phyloP scores from a whole-genome alignment of 2,888 invertebrate species.

The Erebia aethiops region DNA sequence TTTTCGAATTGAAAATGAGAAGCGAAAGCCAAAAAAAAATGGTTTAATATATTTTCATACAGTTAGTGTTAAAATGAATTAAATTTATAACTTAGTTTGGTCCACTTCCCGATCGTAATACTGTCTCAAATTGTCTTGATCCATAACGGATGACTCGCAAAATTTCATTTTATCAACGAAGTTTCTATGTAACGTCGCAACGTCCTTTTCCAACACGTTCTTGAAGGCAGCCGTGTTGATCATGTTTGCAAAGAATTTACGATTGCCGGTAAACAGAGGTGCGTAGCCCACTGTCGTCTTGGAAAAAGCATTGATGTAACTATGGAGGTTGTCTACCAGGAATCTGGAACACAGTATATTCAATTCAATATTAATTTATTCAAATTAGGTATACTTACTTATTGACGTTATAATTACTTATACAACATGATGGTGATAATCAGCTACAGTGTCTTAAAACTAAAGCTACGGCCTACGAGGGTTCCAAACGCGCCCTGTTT shows the following conservation, averaged over 20 bases:
- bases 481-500: too few relatives aligned
- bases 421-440: too few relatives aligned
- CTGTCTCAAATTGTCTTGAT: constrained; percentile 52
- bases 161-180: constrained; percentile 58
- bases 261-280: constrained; percentile 62
- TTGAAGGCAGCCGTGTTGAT: constrained; percentile 59
- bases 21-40: too few relatives aligned
- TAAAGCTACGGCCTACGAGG: too few relatives aligned
- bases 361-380: too few relatives aligned
- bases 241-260: constrained; percentile 71
- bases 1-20: too few relatives aligned
- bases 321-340: constrained; percentile 56
- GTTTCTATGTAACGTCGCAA: constrained; percentile 49
- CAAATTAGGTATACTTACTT: too few relatives aligned
- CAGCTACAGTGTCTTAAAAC: too few relatives aligned
- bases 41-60: too few relatives aligned
- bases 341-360: constrained; percentile 51
- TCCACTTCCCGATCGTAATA: constrained; percentile 65
- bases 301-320: constrained; percentile 59
- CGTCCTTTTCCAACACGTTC: constrained; percentile 59
- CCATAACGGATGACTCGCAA: constrained; percentile 60
- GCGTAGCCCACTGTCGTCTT: constrained; percentile 69
- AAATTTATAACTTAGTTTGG: constrained; percentile 46
- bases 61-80: background rate
- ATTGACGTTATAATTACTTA: too few relatives aligned